Base-by-base conservation (phyloP, 2,797 vertebrate genomes). In the Pangasius djambal region DNA sequence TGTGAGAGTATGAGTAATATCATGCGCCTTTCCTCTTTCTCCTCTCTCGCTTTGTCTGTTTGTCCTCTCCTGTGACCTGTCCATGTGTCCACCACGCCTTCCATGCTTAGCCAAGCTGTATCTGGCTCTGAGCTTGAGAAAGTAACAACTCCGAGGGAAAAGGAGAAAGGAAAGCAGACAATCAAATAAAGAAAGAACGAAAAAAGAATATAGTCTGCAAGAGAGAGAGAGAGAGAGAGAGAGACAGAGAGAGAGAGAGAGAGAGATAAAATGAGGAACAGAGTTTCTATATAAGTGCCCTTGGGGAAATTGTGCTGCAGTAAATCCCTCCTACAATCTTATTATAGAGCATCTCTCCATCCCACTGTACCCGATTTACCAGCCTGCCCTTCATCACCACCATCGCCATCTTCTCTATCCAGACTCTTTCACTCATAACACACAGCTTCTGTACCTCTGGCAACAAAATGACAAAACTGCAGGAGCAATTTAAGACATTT, bases 231-330 rank as follows among this genome's bases (percentile, higher is more conserved):
- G 15, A 48, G 67, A 57, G 78, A 84, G 52, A 8, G 44, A 48
- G 44, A 48, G 44, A 88, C 31, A 85, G 52, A 18, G 52, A 79
- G 65, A 89, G 61, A 77, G 69, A 86, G 52, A 89, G 70, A 89
- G 89, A 59, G 61, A 89, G 52, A 67, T 50, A 85, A 88, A 91
- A 72, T 50, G 91, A 92, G 93, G 92, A 93, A 93, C 94, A 94
- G 94, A 93, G 94, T 95, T 97, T 96, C 95, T 95, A 94, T 95
- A 94, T 95, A 95, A 94, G 94, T 94, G 94, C 95, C 96, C 96
- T 96, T 95, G 95, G 94, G 96, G 95, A 77, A 95, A 95, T 95
- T 95, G 95, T 96, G 96, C 96, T 96, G 95, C 94, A 97, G 94
- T 96, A 96, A 96, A 97, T 95, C 94, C 92, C 95, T 91, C 91